phyloP scores from a whole-genome alignment of 2,113 vertebrate species.

The Sphyrna mokarran region DNA sequence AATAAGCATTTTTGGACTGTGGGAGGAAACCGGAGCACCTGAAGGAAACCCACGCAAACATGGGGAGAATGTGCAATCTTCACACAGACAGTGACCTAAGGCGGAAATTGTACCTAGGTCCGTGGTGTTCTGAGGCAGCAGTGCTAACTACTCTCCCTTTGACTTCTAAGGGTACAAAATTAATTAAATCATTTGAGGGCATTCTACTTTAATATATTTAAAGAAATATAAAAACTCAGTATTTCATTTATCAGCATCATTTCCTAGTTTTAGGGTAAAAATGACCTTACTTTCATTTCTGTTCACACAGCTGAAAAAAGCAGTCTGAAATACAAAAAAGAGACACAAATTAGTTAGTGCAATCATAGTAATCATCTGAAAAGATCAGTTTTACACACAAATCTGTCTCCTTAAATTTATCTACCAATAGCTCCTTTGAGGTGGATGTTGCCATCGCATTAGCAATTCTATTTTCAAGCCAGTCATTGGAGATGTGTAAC shows the following conservation, averaged over 20 bases:
- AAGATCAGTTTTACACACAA: neutral
- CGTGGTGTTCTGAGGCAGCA: too few species aligned
- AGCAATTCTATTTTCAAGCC: neutral
- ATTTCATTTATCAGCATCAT: neutral
- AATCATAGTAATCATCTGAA: too few species aligned
- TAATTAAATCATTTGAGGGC: neutral
- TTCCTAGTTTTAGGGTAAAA: constrained; percentile 12
- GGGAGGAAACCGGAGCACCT: too few species aligned
- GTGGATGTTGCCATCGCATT: neutral
- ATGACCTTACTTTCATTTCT: constrained; percentile 97
- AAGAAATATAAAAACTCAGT: neutral
- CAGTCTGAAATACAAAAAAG: constrained; percentile 71
- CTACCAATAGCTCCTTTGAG: neutral
- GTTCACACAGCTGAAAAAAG: constrained; percentile 95
- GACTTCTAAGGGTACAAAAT: neutral
- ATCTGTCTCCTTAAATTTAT: neutral
- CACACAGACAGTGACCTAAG: too few species aligned
- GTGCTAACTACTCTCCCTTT: too few species aligned
- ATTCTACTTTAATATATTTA: neutral
- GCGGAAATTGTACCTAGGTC: too few species aligned
- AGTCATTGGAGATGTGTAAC: neutral
- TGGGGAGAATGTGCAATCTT: too few species aligned
- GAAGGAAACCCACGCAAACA: too few species aligned
- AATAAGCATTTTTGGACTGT: too few species aligned
- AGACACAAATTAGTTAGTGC: neutral